A percentile compares a stretch with the other conserved stretches of the same genome.
These are phyloP conservation scores for Drosophila micromelanica DNA, from an alignment of 1,140 invertebrate species.

Conservation along the genomic window DNA sequence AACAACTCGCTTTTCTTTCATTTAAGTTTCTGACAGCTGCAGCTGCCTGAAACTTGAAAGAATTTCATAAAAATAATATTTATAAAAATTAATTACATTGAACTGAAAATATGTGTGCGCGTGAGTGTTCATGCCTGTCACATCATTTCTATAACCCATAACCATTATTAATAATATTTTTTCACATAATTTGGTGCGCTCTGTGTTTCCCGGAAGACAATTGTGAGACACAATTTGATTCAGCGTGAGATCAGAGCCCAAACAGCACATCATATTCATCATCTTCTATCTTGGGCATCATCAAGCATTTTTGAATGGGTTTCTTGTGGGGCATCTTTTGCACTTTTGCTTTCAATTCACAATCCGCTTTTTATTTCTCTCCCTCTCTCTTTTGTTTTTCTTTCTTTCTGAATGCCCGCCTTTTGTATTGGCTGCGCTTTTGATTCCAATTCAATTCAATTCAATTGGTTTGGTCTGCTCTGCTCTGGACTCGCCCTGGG, in stretches of 20 bases:
- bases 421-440: constrained; percentile 43
- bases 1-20: background rate
- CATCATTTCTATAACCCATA: constrained; percentile 13
- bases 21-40: constrained; percentile 36
- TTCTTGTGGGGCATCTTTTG: constrained; percentile 23
- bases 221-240: constrained; percentile 41
- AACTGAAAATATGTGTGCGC: constrained; percentile 1
- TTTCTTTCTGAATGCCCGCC: constrained; percentile 28
- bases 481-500: constrained; percentile 19
- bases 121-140: constrained; percentile 2
- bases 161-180: constrained; percentile 63
- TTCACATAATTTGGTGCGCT: constrained; percentile 56
- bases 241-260: constrained; percentile 14
- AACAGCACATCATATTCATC: constrained; percentile 24
- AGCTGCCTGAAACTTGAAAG: constrained; percentile 57
- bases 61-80: constrained; percentile 40
- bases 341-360: constrained; percentile 45
- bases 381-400: background rate
- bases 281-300: constrained; percentile 21
- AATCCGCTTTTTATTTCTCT: constrained; percentile 11
- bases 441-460: constrained; percentile 47
- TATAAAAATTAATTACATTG: constrained; percentile 39
- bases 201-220: constrained; percentile 31
- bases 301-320: constrained; percentile 12
- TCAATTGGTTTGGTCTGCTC: background rate